phyloP scores from a whole-genome alignment of 2,888 invertebrate species.

The Penaeus monodon region DNA sequence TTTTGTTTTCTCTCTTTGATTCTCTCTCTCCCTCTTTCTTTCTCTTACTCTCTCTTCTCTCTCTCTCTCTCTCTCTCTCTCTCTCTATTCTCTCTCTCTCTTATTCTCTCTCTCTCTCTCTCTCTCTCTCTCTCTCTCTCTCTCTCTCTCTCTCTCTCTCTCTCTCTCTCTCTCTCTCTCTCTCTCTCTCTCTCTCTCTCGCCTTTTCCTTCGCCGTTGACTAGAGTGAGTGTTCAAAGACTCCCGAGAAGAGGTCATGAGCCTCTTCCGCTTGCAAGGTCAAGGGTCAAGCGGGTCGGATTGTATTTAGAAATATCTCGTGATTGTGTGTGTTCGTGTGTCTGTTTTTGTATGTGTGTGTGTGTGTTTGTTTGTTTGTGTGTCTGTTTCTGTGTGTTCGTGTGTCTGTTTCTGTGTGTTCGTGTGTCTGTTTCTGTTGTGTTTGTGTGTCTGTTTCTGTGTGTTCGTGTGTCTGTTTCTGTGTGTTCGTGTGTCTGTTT shows the following conservation, averaged over 20 bases:
- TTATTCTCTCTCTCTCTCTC: background rate
- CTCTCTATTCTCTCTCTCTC: too few species aligned
- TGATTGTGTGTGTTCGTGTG: conserved; percentile 10
- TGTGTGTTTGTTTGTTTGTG: background rate
- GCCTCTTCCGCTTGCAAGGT: too few species aligned
- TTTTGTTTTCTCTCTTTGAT: too few species aligned
- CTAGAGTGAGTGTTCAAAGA: too few species aligned
- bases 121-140: background rate
- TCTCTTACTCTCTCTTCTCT: background rate
- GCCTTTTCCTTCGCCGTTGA: too few species aligned
- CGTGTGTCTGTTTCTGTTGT: conserved; percentile 1
- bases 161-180: background rate
- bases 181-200: too few species aligned
- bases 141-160: too few species aligned
- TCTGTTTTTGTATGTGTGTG: background rate
- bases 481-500: conserved; percentile 15
- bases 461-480: background rate
- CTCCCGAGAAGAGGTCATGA: too few species aligned
- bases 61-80: background rate
- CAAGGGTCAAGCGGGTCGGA: too few species aligned
- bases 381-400: background rate
- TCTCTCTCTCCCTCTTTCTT: too few species aligned
- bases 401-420: background rate
- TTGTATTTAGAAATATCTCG: too few species aligned
- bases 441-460: background rate